phyloP scores from a whole-genome alignment of 1,140 invertebrate species.

The Asobara japonica region DNA sequence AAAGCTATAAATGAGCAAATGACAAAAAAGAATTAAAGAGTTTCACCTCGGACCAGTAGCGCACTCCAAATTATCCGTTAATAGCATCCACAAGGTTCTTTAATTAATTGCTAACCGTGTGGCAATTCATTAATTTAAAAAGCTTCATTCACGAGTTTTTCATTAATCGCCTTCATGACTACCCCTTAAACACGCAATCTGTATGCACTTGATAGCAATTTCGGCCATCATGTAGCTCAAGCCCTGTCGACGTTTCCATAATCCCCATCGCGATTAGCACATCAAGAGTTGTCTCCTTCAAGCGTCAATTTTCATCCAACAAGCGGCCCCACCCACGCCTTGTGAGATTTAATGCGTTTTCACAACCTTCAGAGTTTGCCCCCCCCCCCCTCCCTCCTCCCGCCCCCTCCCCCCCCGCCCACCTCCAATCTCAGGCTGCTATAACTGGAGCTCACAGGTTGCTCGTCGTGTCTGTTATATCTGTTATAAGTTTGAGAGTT shows the following conservation, averaged over 20 bases:
- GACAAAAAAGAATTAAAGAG: no score
- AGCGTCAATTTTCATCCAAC: slow-evolving; percentile 9
- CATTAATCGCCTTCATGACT: not conserved
- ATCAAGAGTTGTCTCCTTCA: slow-evolving; percentile 17
- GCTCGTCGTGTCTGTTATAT: not conserved
- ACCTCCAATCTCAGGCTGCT: not conserved
- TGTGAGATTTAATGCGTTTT: slow-evolving; percentile 4
- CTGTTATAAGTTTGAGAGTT: slow-evolving; percentile 3
- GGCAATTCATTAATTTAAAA: not conserved
- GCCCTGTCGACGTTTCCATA: slow-evolving; percentile 11
- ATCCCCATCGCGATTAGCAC: slow-evolving; percentile 19
- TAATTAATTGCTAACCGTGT: not conserved
- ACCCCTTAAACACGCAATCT: slow-evolving; percentile 21
- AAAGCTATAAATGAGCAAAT: no score
- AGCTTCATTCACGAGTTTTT: not conserved
- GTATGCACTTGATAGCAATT: slow-evolving; percentile 23
- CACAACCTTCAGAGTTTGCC: not conserved
- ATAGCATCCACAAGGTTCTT: not conserved
- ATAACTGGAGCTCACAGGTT: not conserved
- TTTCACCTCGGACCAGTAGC: no score
- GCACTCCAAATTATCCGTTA: no score
- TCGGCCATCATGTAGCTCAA: not conserved
- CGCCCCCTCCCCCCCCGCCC: not conserved
- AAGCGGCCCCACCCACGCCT: not conserved
- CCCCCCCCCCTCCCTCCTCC: not conserved